phyloP scores from a whole-genome alignment of 2,888 invertebrate species.

The Oxystoma pomonae region DNA sequence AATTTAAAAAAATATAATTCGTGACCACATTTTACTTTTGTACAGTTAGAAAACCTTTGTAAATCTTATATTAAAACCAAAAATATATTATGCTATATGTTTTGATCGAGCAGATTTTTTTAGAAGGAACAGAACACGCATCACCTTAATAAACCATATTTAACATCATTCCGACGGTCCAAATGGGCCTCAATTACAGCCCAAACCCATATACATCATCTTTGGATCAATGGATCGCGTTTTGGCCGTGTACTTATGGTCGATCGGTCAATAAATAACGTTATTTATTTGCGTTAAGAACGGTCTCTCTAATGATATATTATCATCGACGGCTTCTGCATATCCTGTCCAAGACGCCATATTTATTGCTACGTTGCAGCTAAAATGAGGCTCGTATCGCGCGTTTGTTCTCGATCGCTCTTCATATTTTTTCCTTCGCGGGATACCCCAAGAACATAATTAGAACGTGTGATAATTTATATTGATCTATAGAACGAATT shows the following conservation, averaged over 20 bases:
- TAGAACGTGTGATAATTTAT: background rate
- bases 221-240: background rate
- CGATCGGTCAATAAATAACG: slow-evolving; percentile 22
- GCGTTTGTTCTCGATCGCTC: background rate
- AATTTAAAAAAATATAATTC: no score
- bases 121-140: no score
- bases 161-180: no score
- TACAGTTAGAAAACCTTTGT: no score
- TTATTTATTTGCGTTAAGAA: slow-evolving; percentile 18
- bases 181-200: background rate
- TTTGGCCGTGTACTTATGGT: slow-evolving; percentile 25
- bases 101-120: no score
- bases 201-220: background rate
- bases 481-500: background rate
- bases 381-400: no score
- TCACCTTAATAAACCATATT: no score
- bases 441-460: background rate
- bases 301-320: slow-evolving; percentile 21
- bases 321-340: slow-evolving; percentile 22
- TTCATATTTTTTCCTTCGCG: background rate
- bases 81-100: no score
- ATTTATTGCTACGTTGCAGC: slow-evolving; percentile 15
- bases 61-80: no score
- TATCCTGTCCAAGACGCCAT: slow-evolving; percentile 15
- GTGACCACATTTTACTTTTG: no score